Evolutionary conservation across 1,140 invertebrate species (phyloP), one percentile per base, ranked within the genome.

Genomic region (Parapsyche elsis): DNA sequence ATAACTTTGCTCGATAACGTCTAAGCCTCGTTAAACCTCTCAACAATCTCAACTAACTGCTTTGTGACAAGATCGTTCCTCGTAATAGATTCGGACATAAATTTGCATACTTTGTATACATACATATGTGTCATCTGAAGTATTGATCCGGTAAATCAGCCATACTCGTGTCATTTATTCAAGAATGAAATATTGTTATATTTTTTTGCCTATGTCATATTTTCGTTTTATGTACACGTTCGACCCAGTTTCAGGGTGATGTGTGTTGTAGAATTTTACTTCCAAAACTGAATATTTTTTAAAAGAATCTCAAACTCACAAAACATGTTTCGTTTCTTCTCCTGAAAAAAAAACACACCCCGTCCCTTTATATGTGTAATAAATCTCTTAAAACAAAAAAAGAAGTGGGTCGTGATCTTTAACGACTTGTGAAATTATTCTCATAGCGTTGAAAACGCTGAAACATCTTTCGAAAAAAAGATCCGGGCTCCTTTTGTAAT

Each of bases 371-470:
- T 16, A 16, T 53, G 16, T 53, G 49, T 16, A 67, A 67, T 67
- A 67, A 67, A 67, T 67, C 64, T 67, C 24, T 26, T 67, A 67
- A 23, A 67, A 67, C 64, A 67, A 67, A 67, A n/a, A 67, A 67
- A 67, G 49, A 67, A 67, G 24, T 61, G 59, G 59, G 59, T 61
- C 59, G 24, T 23, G 64, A 67, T 67, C 64, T 67, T 67, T 67
- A 67, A 67, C 64, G 64, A 67, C 64, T 67, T 67, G 64, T 67
- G 64, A 67, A 67, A 67, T 67, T 67, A 67, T 67, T 26, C 64
- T 26, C 64, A 23, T 9, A 16, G 57, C 23, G 64, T 12, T 26
- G 24, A 67, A 67, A 26, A n/a, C 64, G 64, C 64, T 9, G 9
- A 5, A 53, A 53, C 49, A 53, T 53, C 10, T 53, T 4, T 16